Evolutionary conservation across 2,797 vertebrate species (phyloP), one percentile per base, ranked within the genome.

Genomic region (Phrynocephalus vlangalii): DNA sequence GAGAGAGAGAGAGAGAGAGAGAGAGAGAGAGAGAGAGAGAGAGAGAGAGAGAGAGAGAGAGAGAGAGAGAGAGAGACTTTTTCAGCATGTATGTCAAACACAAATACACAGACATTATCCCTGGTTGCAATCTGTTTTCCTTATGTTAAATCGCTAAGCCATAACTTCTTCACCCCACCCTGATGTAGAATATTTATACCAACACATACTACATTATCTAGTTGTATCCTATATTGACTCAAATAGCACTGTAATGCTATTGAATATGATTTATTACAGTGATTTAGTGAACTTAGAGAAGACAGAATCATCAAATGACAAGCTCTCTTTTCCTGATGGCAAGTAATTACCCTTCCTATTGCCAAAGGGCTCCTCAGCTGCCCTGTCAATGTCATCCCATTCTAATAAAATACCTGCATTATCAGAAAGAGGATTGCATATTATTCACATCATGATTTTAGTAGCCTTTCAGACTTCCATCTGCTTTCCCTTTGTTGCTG

Each of bases 331-430:
- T 92, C 95, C 94, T 95, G 88, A 84, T 89, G 94, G 94, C 93
- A 93, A 96, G 94, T 95, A 96, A 97, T 97, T 96, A 96, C 95
- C 95, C 87, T 95, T 94, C 93, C 71, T 91, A 77, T 94, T 95
- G 96, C 96, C 95, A 96, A 96, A 93, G 94, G 95, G 94, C 89
- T 93, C 92, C 94, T 96, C 94, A 95, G 92, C 91, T 94, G 93
- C 89, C 92, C 92, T 93, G 94, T 95, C 91, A 94, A 68, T 84
- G 85, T 92, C 91, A 89, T 91, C 90, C 82, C 91, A 94, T 80
- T 77, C 90, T 94, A 94, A 95, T 90, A 90, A 93, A 95, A 95
- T 94, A 8, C 93, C 33, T 9, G 26, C 90, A 88, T 95, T 91
- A 90, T 86, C 95, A 93, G 68, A 67, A 81, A 67, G n/a, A 86